These are phyloP conservation scores for Chrosomus eos DNA, from an alignment of 2,797 vertebrate species.

Conservation along the genomic window DNA sequence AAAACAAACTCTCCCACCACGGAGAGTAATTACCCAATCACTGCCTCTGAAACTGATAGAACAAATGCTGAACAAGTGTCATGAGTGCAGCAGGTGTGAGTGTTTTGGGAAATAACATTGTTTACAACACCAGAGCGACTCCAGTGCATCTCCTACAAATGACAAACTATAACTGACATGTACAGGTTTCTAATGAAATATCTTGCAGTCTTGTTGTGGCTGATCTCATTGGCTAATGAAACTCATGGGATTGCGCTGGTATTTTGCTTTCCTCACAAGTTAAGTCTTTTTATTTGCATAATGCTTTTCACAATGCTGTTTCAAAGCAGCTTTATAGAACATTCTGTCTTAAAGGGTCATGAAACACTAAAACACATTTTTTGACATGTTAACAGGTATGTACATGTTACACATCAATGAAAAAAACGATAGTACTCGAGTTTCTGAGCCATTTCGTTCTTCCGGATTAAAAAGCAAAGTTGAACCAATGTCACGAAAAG, in stretches of 20 bases:
- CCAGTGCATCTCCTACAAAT: slow-evolving; percentile 10
- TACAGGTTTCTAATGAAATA: slow-evolving; percentile 10
- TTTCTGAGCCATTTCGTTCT: too few relatives aligned
- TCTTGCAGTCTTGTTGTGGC: neutral
- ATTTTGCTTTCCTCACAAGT: neutral
- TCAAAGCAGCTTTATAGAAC: neutral
- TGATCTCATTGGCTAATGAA: neutral
- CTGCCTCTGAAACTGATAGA: slow-evolving; percentile 34
- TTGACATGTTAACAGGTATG: neutral
- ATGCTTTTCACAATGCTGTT: neutral
- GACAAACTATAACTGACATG: neutral
- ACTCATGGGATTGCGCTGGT: neutral
- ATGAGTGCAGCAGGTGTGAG: slow-evolving; percentile 13
- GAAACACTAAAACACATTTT: neutral
- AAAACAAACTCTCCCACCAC: slow-evolving; percentile 43
- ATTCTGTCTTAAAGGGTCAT: neutral
- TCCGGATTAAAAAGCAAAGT: neutral
- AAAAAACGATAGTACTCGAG: neutral
- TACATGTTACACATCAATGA: neutral
- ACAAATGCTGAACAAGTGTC: slow-evolving; percentile 37
- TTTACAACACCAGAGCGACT: neutral
- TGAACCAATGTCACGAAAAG: neutral
- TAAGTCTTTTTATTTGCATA: neutral
- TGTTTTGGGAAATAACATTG: slow-evolving; percentile 36
- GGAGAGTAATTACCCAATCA: slow-evolving; percentile 40